Percentiles rank a stretch among this genome's conserved stretches.
These are phyloP conservation scores for Lycaon pictus DNA, from an alignment of 2,113 vertebrate species.

Conservation along the genomic window DNA sequence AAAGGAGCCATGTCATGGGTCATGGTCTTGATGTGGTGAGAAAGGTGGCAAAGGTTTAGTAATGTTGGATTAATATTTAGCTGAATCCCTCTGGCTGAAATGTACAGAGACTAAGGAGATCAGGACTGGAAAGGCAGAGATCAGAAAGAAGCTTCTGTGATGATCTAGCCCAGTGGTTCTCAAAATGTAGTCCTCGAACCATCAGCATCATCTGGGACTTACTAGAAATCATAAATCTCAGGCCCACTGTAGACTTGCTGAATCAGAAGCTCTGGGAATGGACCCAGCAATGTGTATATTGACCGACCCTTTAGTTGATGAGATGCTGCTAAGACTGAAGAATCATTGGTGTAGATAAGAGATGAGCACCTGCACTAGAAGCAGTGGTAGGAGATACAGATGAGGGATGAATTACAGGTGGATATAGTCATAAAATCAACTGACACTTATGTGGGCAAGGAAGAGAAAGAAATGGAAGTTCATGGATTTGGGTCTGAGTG, in stretches of 20 bases:
- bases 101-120: neutral
- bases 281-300: accelerated
- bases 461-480: neutral
- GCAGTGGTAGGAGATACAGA: neutral
- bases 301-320: neutral
- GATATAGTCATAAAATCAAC: neutral
- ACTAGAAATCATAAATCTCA: neutral
- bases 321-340: neutral
- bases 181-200: neutral
- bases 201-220: neutral
- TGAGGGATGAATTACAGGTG: neutral
- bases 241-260: neutral
- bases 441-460: neutral
- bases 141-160: neutral
- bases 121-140: neutral
- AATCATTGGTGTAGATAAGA: neutral
- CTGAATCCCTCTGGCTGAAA: neutral
- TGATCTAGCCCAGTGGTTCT: neutral
- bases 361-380: neutral
- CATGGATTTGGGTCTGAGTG: neutral
- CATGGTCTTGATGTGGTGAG: neutral
- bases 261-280: neutral
- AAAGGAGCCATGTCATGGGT: neutral
- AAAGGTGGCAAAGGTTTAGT: neutral
- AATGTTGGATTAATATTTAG: neutral